These are phyloP conservation scores for Spheniscus humboldti DNA, from an alignment of 2,797 vertebrate genomes.

Conservation along the genomic window DNA sequence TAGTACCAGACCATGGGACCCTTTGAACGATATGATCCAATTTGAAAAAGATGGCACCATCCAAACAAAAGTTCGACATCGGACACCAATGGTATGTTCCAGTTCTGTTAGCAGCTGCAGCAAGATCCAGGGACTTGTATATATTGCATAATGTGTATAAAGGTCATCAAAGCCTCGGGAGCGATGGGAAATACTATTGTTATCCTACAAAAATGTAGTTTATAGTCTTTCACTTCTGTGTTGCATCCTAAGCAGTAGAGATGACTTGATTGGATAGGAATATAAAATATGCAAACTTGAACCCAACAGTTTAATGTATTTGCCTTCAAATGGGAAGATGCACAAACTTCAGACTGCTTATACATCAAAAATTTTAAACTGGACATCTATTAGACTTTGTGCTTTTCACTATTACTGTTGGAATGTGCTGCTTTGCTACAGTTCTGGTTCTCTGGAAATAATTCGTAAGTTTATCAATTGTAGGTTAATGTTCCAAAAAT, in stretches of 20 bases:
- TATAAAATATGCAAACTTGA: neutral
- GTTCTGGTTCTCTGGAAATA: neutral
- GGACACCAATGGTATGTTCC: slow-evolving; percentile 96
- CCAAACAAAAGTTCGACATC: slow-evolving; percentile 97
- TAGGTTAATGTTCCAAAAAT: slow-evolving; percentile 94
- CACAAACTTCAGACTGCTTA: neutral
- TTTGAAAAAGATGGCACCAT: slow-evolving; percentile 96
- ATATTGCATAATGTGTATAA: slow-evolving; percentile 66
- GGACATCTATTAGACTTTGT: neutral
- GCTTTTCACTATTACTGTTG: neutral
- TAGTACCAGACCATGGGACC: slow-evolving; percentile 97
- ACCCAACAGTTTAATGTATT: neutral
- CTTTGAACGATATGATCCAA: slow-evolving; percentile 96
- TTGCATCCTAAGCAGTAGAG: neutral
- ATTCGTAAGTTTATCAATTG: neutral
- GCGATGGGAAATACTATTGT: neutral
- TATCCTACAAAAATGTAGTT: neutral
- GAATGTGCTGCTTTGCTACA: neutral
- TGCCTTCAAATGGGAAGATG: neutral
- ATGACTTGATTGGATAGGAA: neutral
- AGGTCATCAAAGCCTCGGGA: neutral
- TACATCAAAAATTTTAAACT: neutral
- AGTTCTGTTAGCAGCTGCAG: slow-evolving; percentile 77
- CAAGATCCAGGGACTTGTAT: slow-evolving; percentile 77
- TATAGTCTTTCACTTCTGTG: neutral